Evolutionary conservation across 2,797 vertebrate genomes (phyloP).

Genomic region (Alcedo quadribrachys): DNA sequence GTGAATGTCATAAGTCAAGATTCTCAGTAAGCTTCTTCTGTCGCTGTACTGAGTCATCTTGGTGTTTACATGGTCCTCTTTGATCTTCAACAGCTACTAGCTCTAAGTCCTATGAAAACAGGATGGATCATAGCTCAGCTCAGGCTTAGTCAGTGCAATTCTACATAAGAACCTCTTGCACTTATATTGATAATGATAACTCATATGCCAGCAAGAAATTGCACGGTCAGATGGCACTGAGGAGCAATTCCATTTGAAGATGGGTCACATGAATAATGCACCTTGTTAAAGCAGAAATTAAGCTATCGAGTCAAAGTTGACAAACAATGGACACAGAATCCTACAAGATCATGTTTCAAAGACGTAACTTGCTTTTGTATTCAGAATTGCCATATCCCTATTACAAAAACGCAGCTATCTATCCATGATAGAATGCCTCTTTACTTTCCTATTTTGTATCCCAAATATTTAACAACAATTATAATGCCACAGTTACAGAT

Average conservation of each 20-base stretch:
- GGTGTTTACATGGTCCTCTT: rapidly evolving
- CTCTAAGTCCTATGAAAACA: not conserved
- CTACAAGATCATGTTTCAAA: not conserved
- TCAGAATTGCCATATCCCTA: not conserved
- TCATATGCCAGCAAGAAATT: not conserved
- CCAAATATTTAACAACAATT: not conserved
- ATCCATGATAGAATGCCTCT: not conserved
- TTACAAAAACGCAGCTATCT: not conserved
- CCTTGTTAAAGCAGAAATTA: not conserved
- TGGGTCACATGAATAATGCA: not conserved
- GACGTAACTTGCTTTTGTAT: not conserved
- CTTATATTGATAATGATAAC: not conserved
- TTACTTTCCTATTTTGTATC: not conserved
- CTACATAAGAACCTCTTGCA: not conserved
- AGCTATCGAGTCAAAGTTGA: rapidly evolving
- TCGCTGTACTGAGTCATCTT: not conserved
- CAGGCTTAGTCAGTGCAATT: not conserved
- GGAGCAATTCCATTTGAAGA: not conserved
- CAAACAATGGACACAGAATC: not conserved
- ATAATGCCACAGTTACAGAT: not conserved
- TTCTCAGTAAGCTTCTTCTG: not conserved
- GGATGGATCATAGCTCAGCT: not conserved
- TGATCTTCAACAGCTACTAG: not conserved
- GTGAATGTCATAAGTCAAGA: rapidly evolving
- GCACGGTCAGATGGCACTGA: not conserved